Base-by-base conservation (phyloP, 2,797 vertebrate genomes). In the Steatocranus sp. region DNA sequence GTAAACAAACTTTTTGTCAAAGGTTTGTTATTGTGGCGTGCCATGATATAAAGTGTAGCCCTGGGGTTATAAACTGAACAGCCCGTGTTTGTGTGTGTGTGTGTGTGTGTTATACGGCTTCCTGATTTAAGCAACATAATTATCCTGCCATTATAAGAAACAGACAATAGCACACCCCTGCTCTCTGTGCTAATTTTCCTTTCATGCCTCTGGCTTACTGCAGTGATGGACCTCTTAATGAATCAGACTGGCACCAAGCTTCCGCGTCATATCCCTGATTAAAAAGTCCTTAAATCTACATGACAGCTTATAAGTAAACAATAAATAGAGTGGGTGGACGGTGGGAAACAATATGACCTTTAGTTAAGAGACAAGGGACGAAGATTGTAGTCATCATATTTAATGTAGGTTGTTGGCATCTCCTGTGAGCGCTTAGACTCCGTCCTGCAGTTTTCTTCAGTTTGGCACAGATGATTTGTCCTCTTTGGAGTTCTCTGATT, bases 1-100 rank as follows among this genome's bases (percentile, higher is more conserved):
- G 49, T 74, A 7, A 23, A 75, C 23, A 87, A 88, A 85, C 50
- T 25, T 84, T 92, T 86, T 50, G 85, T 89, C 81, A 89, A 83
- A 88, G 79, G 68, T 82, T 88, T 75, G 50, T 83, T 88, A 78
- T 38, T 83, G 66, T 77, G 38, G 74, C 38, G 18, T 54, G 51
- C 48, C 76, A 51, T 38, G 79, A 79, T 86, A 76, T 83, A 41
- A 63, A 76, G 66, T 18, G 23, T 80, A 70, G 56, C 84, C 83
- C 36, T n/a, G 38, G 80, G 48, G 74, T 75, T 81, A 41, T 54
- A 74, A 53, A 81, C n/a, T 66, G 54, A 85, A 77, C 41, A 20
- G 54, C 53, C 18, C 27, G 3, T 32, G 8, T 75, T 36, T 53
- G n/a, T 77, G 75, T 51, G 43, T 68, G 25, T 66, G 54, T 30